These are phyloP conservation scores for Allophyes oxyacanthae DNA, from an alignment of 2,888 invertebrate genomes.

Conservation along the genomic window DNA sequence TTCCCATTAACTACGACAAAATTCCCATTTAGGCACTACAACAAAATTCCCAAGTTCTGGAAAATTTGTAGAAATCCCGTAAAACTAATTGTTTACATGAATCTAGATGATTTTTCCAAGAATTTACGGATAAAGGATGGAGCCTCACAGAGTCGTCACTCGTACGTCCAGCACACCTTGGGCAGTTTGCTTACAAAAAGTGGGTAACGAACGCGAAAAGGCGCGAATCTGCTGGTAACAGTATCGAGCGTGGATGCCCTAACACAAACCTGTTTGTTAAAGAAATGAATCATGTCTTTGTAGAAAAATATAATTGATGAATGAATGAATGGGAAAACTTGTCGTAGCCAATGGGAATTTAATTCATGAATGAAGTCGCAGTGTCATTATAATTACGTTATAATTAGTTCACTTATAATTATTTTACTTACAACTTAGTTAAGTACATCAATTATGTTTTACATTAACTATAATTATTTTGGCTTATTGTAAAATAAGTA, in stretches of 20 bases:
- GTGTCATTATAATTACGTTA: constrained; percentile 30
- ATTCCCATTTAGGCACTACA: constrained; percentile 6
- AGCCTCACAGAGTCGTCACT: no score
- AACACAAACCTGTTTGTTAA: no score
- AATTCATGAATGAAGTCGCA: constrained; percentile 3
- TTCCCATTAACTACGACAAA: constrained; percentile 18
- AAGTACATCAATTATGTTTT: constrained; percentile 43
- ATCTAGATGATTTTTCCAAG: no score
- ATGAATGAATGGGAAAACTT: background rate
- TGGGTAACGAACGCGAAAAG: no score
- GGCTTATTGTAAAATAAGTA: constrained; percentile 36
- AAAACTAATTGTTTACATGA: no score
- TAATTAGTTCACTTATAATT: constrained; percentile 36
- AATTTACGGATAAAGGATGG: no score
- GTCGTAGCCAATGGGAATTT: constrained; percentile 15
- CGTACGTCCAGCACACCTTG: no score
- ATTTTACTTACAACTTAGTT: constrained; percentile 48
- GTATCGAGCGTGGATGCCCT: no score
- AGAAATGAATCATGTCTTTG: no score
- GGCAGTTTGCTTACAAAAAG: no score
- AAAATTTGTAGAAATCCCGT: constrained; percentile 4
- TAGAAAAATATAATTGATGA: no score
- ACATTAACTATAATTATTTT: constrained; percentile 37
- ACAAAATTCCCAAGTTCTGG: constrained; percentile 1
- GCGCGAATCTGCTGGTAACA: no score